Conservation (phyloP, 2,888 invertebrate genomes). For the Malthinus flaveolus region DNA sequence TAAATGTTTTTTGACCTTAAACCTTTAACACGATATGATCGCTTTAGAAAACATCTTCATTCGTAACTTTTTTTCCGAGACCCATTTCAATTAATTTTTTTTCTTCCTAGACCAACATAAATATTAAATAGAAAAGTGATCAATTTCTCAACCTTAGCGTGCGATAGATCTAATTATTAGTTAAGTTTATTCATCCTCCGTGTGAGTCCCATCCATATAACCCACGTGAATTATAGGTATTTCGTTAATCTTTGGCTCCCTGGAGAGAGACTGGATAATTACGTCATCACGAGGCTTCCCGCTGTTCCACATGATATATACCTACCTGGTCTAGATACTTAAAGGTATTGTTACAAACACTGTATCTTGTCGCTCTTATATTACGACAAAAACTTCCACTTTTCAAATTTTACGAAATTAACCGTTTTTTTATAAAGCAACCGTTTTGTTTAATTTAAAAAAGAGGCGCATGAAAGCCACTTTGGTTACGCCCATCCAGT, state of each 20-base stretch:
- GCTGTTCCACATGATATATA: constrained; percentile 44
- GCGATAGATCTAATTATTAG: constrained; percentile 23
- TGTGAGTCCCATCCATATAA: constrained; percentile 39
- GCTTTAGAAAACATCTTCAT: neutral
- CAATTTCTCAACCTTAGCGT: neutral
- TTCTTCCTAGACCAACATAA: too few relatives aligned
- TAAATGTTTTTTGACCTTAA: constrained; percentile 16
- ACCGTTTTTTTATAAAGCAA: constrained; percentile 8
- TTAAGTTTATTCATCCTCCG: constrained; percentile 32
- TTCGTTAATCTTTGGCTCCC: constrained; percentile 50
- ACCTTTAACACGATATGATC: constrained; percentile 6
- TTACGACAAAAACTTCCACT: constrained; percentile 32
- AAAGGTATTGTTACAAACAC: constrained; percentile 49
- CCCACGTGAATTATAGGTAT: constrained; percentile 49
- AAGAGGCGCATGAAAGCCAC: constrained; percentile 17
- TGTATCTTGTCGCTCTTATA: constrained; percentile 47
- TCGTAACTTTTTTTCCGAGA: too few relatives aligned
- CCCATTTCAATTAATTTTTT: too few relatives aligned
- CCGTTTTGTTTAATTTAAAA: constrained; percentile 2
- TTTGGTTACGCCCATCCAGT: constrained; percentile 17
- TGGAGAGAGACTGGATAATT: constrained; percentile 49
- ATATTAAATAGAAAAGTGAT: neutral
- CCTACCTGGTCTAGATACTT: constrained; percentile 41
- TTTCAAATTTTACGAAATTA: constrained; percentile 15
- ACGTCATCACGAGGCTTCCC: constrained; percentile 49